Evolutionary conservation across 2,113 vertebrate species (phyloP).

Genomic region (Macquaria ambigua): DNA sequence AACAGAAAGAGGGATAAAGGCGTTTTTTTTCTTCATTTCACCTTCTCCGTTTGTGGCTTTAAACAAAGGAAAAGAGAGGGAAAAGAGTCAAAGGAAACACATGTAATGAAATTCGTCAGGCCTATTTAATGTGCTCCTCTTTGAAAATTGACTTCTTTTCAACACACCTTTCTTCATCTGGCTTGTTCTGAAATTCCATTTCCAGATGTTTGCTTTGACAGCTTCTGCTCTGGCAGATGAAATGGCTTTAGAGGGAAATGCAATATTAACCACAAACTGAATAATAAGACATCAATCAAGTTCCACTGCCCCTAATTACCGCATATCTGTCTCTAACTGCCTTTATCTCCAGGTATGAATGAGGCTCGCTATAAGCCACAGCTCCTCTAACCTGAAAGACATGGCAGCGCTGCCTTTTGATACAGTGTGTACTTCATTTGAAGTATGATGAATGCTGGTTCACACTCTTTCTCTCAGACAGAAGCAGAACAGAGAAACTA

Average conservation of each 20-base stretch:
- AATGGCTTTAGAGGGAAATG: conserved; percentile 13
- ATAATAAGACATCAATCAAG: conserved; percentile 32
- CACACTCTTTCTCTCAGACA: conserved; percentile 28
- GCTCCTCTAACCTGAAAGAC: conserved; percentile 8
- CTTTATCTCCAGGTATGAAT: conserved; percentile 20
- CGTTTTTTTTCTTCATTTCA: background rate
- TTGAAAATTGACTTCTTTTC: conserved; percentile 9
- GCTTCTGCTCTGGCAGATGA: conserved; percentile 13
- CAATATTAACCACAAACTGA: conserved; percentile 25
- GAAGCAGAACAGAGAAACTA: conserved; percentile 28
- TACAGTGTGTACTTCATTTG: conserved; percentile 31
- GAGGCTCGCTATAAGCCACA: background rate
- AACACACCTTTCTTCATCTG: conserved; percentile 8
- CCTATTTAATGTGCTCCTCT: conserved; percentile 3
- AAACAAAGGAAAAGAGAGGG: conserved; percentile 35
- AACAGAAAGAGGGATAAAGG: background rate
- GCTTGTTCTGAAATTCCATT: conserved; percentile 5
- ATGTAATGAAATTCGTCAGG: conserved; percentile 29
- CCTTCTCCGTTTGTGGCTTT: conserved; percentile 31
- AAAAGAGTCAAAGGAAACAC: conserved; percentile 21
- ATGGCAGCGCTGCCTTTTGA: conserved; percentile 28
- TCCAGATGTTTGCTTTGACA: conserved; percentile 17
- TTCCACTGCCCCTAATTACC: conserved; percentile 35
- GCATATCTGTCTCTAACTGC: conserved; percentile 4
- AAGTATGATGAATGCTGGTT: conserved; percentile 42